Base-by-base conservation (phyloP, 2,888 invertebrate species). In the Rhingia campestris region DNA sequence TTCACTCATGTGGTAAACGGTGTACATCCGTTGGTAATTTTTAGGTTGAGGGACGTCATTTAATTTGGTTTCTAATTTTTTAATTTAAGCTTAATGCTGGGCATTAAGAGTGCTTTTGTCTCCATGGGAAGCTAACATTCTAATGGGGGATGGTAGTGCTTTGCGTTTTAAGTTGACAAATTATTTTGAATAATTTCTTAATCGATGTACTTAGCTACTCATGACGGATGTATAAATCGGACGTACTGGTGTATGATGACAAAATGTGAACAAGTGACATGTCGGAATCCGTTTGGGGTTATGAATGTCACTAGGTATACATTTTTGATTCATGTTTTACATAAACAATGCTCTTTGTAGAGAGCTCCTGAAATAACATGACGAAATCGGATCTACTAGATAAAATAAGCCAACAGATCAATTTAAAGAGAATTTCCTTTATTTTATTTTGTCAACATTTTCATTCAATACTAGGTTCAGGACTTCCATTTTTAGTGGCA, bases 21-120 rank as follows among this genome's bases (percentile, higher is more conserved):
- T 47, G 33, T 45, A 47, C 69, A 69, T 76, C 76, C 69, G 76
- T 37, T 63, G 41, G 61, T 63, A 33, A 76, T 47, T 58, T 75
- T 47, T 35, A 4, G 12, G 10, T 6, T 4, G 41, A 5, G 39
- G 49, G 37, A 37, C 35, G 22, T 39, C 51, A 59, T 51, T 72
- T 59, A 59, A 51, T 59, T 32, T 41, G 4, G 7, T 41, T 49
- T 45, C 30, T 6, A 35, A n/a, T 22, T 61, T 51, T 64, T 32
- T 43, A 33, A 53, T 53, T 32, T 66, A 41, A 32, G 41, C 37
- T 45, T 67, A 67, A 67, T 67, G 67, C 10, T 54, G 33, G 33
- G n/a, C 54, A 67, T 67, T 54, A 64, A 35, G 41, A 37, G n/a
- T 35, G 33, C 6, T 66, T 30, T 30, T 53, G 14, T 39, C 9